Percentiles rank a stretch among this genome's conserved stretches.
phyloP scores from a whole-genome alignment of 2,113 vertebrate genomes.

The Passer montanus region DNA sequence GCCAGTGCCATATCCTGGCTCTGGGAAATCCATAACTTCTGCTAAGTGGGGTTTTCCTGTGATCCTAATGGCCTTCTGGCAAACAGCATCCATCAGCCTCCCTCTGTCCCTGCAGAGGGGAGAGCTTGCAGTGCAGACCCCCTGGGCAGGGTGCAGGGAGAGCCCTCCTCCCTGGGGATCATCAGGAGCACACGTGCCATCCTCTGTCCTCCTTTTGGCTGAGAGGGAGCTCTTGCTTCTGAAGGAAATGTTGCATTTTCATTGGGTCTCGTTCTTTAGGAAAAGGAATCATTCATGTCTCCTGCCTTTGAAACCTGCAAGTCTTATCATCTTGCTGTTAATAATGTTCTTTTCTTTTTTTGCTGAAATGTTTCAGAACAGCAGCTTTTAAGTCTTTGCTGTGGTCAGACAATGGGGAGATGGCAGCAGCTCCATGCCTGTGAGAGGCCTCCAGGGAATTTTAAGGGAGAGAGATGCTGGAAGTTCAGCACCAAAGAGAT shows the following conservation, averaged over 20 bases:
- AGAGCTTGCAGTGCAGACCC: background rate
- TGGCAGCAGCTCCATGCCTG: background rate
- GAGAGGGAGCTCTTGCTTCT: background rate
- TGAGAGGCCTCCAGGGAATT: background rate
- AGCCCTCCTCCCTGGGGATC: background rate
- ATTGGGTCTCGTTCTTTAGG: background rate
- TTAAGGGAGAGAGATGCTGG: background rate
- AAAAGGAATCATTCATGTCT: conserved; percentile 24
- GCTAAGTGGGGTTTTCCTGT: background rate
- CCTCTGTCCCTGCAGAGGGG: background rate
- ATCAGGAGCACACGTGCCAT: background rate
- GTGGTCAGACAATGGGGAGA: background rate
- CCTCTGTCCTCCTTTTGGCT: background rate
- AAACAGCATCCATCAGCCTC: background rate
- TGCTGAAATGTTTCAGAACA: background rate
- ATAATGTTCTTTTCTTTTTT: background rate
- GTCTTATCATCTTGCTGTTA: conserved; percentile 9
- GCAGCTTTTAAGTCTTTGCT: conserved; percentile 19
- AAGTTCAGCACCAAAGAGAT: background rate
- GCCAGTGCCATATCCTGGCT: background rate
- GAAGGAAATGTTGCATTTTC: background rate
- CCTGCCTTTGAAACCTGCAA: conserved; percentile 21
- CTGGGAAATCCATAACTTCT: background rate
- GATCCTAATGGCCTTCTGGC: background rate
- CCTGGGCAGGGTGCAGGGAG: background rate